Evolutionary conservation across 2,888 invertebrate genomes (phyloP).

Genomic region (Tetranychus truncatus): DNA sequence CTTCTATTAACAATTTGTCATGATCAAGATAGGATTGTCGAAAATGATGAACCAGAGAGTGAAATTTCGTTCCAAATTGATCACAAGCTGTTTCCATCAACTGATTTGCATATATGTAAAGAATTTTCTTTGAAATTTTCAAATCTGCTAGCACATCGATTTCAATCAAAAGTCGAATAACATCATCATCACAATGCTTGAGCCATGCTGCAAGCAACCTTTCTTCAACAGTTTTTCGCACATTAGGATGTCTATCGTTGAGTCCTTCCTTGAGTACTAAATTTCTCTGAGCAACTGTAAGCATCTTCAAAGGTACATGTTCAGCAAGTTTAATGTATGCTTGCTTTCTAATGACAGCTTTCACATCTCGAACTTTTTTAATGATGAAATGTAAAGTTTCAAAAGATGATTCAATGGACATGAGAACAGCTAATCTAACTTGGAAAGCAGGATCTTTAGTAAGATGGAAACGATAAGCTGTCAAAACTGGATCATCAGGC

Average conservation of each 20-base stretch:
- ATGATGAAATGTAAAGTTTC: slow-evolving; percentile 51
- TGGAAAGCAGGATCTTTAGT: slow-evolving; percentile 55
- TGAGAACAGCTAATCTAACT: slow-evolving; percentile 49
- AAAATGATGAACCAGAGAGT: slow-evolving; percentile 16
- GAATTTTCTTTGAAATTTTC: neutral
- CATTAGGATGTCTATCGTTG: slow-evolving; percentile 41
- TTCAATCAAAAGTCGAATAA: slow-evolving; percentile 14
- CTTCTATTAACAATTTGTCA: slow-evolving; percentile 6
- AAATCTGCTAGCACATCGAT: neutral
- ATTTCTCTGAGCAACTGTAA: slow-evolving; percentile 47
- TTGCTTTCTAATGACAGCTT: slow-evolving; percentile 50
- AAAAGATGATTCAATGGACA: slow-evolving; percentile 51
- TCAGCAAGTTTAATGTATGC: slow-evolving; percentile 40
- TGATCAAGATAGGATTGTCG: slow-evolving; percentile 11
- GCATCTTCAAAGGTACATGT: slow-evolving; percentile 39
- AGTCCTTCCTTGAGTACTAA: slow-evolving; percentile 45
- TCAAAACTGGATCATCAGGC: slow-evolving; percentile 51
- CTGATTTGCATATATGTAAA: neutral
- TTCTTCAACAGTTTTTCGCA: slow-evolving; percentile 28
- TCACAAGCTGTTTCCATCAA: neutral
- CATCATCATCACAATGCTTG: slow-evolving; percentile 11
- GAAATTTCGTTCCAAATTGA: slow-evolving; percentile 12
- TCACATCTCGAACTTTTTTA: slow-evolving; percentile 53
- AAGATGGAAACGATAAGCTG: slow-evolving; percentile 49
- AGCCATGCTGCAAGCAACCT: slow-evolving; percentile 17